Evolutionary conservation across 2,797 vertebrate genomes (phyloP), one percentile per base, ranked within the genome.

Genomic region (Coregonus ussuriensis): DNA sequence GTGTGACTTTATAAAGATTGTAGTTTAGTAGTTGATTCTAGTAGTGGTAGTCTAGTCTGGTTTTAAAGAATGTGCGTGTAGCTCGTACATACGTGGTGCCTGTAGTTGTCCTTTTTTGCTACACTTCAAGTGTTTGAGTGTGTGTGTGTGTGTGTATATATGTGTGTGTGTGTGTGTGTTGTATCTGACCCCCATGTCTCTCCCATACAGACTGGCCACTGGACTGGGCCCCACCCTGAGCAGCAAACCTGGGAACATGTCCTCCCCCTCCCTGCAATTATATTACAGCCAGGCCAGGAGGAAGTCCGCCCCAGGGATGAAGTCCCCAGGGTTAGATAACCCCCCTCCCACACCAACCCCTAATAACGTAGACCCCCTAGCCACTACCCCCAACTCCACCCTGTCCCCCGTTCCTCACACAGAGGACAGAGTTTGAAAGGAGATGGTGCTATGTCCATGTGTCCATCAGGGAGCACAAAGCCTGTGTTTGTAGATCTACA

Each of bases 241-340:
- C 86, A 85, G 82, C 85, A 91, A 91, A 85, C 71, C 89, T 86
- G 88, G 90, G 91, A 93, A 93, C 88, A 86, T 90, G 89, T 47
- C 92, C 59, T 91, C 93, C 85, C 91, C 93, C 56, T 91, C 91
- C 53, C 85, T 93, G 85, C 89, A 89, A 82, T 93, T 91, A 78
- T 92, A 91, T 93, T 93, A 91, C 90, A 92, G 88, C 87, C 92
- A 93, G 65, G 79, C 85, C 76, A 81, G 87, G 81, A 93, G 85
- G 90, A 94, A 91, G 21, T 82, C 77, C 74, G 11, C 25, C n/a
- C 59, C 59, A 63, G 59, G 59, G 7, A 63, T 25, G n/a, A 63
- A 63, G 59, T 85, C 90, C 68, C 72, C 82, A 70, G 92, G 93
- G 92, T 94, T 85, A 85, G 83, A 90, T 6, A 68, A 1, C 85